phyloP scores from a whole-genome alignment of 2,797 vertebrate species.

The Gorsachius magnificus region DNA sequence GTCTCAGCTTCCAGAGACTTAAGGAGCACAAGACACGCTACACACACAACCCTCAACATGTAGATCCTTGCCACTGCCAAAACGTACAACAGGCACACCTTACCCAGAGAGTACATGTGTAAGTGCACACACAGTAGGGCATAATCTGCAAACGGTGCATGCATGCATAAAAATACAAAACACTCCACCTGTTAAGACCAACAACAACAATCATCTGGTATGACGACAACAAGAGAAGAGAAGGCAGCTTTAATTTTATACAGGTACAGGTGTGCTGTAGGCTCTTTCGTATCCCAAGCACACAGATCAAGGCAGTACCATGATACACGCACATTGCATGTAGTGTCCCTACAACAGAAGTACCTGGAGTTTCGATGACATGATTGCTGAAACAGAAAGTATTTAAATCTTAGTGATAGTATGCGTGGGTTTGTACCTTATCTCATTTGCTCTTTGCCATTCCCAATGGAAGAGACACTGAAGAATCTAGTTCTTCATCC shows the following conservation, averaged over 20 bases:
- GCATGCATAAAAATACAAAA: neutral
- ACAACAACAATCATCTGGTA: neutral
- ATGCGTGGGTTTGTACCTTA: no score
- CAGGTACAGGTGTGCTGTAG: neutral
- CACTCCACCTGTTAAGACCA: neutral
- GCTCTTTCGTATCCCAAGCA: neutral
- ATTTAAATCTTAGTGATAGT: neutral
- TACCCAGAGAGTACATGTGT: fast-evolving
- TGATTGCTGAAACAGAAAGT: neutral
- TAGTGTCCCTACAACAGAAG: neutral
- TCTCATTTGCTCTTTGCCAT: neutral
- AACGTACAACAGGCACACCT: neutral
- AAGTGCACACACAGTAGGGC: neutral
- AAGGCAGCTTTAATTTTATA: neutral
- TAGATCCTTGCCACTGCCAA: neutral
- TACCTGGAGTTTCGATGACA: neutral
- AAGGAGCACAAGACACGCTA: neutral
- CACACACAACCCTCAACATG: neutral
- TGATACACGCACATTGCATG: fast-evolving
- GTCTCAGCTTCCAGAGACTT: neutral
- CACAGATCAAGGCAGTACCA: neutral
- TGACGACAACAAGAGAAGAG: neutral
- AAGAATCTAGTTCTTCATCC: neutral
- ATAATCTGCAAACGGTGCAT: neutral
- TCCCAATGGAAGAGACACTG: neutral